A percentile compares a stretch with the other conserved stretches of the same genome.
These are phyloP conservation scores for Hirtodrosophila cameraria DNA, from an alignment of 2,888 invertebrate genomes.

Conservation along the genomic window DNA sequence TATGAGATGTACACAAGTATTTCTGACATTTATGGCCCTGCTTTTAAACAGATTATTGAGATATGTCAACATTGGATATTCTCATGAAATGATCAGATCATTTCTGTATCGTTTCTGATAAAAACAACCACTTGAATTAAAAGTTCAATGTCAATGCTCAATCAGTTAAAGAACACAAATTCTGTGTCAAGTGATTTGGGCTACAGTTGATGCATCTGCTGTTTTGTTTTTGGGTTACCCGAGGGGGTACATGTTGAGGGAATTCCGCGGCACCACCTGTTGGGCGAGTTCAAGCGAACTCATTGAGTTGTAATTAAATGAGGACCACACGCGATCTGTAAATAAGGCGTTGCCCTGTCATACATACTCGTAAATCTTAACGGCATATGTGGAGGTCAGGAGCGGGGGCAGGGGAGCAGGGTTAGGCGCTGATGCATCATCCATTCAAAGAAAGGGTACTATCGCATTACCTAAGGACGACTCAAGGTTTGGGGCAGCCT, in stretches of 20 bases:
- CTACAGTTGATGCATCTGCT: slow-evolving; percentile 50
- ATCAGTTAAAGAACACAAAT: slow-evolving; percentile 58
- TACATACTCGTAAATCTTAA: slow-evolving; percentile 65
- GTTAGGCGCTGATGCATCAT: slow-evolving; percentile 42
- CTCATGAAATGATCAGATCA: slow-evolving; percentile 38
- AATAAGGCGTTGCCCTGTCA: slow-evolving; percentile 53
- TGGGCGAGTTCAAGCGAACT: slow-evolving; percentile 69
- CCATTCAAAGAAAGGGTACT: slow-evolving; percentile 53
- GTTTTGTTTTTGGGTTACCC: neutral
- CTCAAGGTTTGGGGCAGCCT: slow-evolving; percentile 37
- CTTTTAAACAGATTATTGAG: slow-evolving; percentile 54
- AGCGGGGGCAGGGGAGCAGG: neutral
- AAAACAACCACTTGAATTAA: slow-evolving; percentile 39
- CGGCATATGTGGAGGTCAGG: slow-evolving; percentile 49
- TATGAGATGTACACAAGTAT: slow-evolving; percentile 40
- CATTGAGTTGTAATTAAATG: slow-evolving; percentile 75
- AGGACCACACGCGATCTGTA: slow-evolving; percentile 61
- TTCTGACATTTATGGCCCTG: slow-evolving; percentile 35
- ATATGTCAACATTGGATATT: slow-evolving; percentile 47
- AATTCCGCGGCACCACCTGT: slow-evolving; percentile 60
- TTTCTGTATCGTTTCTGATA: slow-evolving; percentile 37
- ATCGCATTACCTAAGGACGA: slow-evolving; percentile 62
- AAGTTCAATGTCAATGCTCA: slow-evolving; percentile 73
- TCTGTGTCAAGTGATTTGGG: slow-evolving; percentile 58
- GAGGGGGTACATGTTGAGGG: slow-evolving; percentile 14